Base-by-base conservation (phyloP, 30 jellyfish, hydroid and myxozoan species). In the Pseudorhiza aurosa region DNA sequence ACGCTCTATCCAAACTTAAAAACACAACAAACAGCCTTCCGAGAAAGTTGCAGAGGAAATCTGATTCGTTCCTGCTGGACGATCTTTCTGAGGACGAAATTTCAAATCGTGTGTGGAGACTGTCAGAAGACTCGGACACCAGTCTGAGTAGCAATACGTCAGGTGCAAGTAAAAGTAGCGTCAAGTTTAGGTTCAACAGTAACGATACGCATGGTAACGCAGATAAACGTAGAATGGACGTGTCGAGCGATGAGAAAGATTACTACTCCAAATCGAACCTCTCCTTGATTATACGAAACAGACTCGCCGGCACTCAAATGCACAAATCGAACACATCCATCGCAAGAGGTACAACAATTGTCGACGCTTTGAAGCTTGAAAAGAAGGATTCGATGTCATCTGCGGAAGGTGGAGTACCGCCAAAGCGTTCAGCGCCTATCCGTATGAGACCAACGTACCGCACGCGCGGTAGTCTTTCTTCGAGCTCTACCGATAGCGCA, bases 121-220 rank as follows among this genome's bases (percentile, higher is more conserved):
- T 80, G 36, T 80, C 91, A 19, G 91, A 80, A 36, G 91, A 80
- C 44, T 80, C 91, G 24, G 91, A 80, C 44, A 65, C 91, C 6
- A 80, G 91, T 53, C n/a, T 64, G 49, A 80, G 91, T 65, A 80
- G 91, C 24, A 65, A 47, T 44, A 67, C 91, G 11, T 80, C 91
- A 18, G 86, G 63, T 14, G 81, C 78, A 10, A 77, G 90, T 39
- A 80, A 80, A 32, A 65, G 91, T 6, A 57, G 84, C 30, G 91
- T 80, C 17, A 65, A 65, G 42, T 80, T 80, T 46, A 72, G 81
- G 15, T 80, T 80, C 42, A 84, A 80, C 6, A 33, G 26, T 9
- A 26, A 3, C 18, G 31, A 29, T 47, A 51, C 24, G 22, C 74
- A 45, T 11, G 3, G 46, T 1, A 63, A 14, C 37, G 68, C 8